Base-by-base conservation (phyloP, 2,113 vertebrate genomes). In the Urocitellus parryii region DNA sequence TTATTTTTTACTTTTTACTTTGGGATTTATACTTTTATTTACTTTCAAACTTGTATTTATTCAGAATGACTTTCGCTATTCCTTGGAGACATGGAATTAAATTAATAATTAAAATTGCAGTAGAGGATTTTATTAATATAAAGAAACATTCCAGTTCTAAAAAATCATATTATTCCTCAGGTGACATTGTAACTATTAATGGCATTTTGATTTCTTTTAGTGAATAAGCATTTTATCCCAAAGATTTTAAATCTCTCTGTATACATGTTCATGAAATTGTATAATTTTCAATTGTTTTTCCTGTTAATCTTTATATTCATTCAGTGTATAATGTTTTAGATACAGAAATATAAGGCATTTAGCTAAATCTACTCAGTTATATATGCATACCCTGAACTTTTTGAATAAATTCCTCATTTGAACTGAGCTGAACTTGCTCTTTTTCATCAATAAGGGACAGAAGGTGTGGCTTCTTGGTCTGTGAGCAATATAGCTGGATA, bases 41-140 rank as follows among this genome's bases (percentile, higher is more conserved):
- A 74, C 53, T 68, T 79, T 78, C 16, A 22, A 13, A 51, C 42
- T 81, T 80, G 2, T 70, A 61, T 95, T 85, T 96, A 90, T 17
- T 86, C 39, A 61, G 80, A 70, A 86, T 83, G 27, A 74, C 20
- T 68, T 96, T n/a, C 34, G 3, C 7, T 16, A 80, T 76, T 95
- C 1, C 34, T 22, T 89, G 20, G 11, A 84, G 10, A 72, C 67
- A 68, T 32, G 12, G 76, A 39, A 56, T 58, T 0, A 72, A 95
- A 51, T 73, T 6, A 82, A 72, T 83, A 92, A 74, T 92, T 83
- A 65, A 86, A 88, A 88, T 91, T 84, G 88, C 73, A 91, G 88
- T 51, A 34, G 24, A 91, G 4, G 25, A 56, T 45, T 51, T 74
- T 17, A 93, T 91, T 61, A 80, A 2, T 67, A 82, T 70, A 17